A percentile compares a stretch with the other conserved stretches of the same genome.
Evolutionary conservation across 1,140 invertebrate species (phyloP).

Genomic region (Papilio xuthus): DNA sequence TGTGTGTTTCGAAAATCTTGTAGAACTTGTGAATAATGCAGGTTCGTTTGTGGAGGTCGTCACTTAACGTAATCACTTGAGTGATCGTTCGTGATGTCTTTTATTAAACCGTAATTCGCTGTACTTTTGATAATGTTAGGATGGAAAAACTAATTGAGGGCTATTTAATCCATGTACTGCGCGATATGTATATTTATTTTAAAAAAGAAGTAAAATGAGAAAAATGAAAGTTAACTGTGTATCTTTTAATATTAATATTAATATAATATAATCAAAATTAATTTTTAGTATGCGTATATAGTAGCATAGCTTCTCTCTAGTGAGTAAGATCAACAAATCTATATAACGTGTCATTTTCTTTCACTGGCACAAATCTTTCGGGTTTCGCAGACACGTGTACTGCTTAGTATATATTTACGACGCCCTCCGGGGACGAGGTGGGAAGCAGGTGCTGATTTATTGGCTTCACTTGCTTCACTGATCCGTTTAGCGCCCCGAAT

Average conservation of each 20-base stretch:
- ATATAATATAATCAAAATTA: too few relatives aligned
- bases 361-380: slow-evolving; percentile 6
- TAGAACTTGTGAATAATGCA: too few relatives aligned
- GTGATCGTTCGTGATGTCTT: not conserved
- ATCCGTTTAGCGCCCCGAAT: slow-evolving; percentile 30
- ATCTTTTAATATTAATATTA: too few relatives aligned
- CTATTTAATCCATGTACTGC: too few relatives aligned
- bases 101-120: not conserved
- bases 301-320: too few relatives aligned
- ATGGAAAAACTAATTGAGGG: not conserved
- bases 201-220: not conserved
- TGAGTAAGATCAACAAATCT: not conserved
- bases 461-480: not conserved
- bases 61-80: not conserved
- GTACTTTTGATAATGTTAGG: not conserved
- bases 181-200: too few relatives aligned
- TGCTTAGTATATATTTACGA: slow-evolving; percentile 32
- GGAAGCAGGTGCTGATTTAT: slow-evolving; percentile 33
- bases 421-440: slow-evolving; percentile 29
- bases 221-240: too few relatives aligned
- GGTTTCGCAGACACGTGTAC: slow-evolving; percentile 20
- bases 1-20: too few relatives aligned
- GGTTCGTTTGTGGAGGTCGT: too few relatives aligned
- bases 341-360: not conserved
- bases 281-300: too few relatives aligned